phyloP scores from a whole-genome alignment of 2,113 vertebrate species.

The Xiphophorus maculatus region DNA sequence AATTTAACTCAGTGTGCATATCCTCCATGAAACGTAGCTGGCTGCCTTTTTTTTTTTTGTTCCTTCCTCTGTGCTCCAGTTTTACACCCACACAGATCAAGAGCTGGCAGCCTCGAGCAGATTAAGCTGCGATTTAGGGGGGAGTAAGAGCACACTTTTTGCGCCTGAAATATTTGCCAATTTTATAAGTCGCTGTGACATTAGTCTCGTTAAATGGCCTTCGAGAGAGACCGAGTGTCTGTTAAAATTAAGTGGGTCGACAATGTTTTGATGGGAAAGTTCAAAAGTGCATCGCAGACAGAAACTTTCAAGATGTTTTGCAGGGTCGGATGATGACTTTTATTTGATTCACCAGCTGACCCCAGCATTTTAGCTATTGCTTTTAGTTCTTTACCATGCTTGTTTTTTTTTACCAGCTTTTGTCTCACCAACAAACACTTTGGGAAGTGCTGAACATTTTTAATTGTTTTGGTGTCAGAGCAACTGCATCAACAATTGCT shows the following conservation, averaged over 20 bases:
- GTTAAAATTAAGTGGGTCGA: slow-evolving; percentile 19
- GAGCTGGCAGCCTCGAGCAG: slow-evolving; percentile 10
- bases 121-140: slow-evolving; percentile 20
- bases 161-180: slow-evolving; percentile 9
- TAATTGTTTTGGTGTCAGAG: neutral
- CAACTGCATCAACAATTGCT: neutral
- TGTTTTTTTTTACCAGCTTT: neutral
- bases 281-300: slow-evolving; percentile 2
- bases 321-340: neutral
- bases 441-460: neutral
- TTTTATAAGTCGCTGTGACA: slow-evolving; percentile 28
- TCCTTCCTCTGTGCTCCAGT: neutral
- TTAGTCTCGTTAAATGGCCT: slow-evolving; percentile 14
- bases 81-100: slow-evolving; percentile 16
- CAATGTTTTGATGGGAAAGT: neutral
- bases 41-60: neutral
- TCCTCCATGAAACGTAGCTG: neutral
- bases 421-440: neutral
- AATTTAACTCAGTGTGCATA: neutral
- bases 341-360: neutral
- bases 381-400: neutral
- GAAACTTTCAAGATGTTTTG: neutral
- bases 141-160: slow-evolving; percentile 15
- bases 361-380: neutral
- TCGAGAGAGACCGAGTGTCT: slow-evolving; percentile 20